These are phyloP conservation scores for Tapirus terrestris DNA, from an alignment of 2,113 vertebrate species.

Conservation along the genomic window DNA sequence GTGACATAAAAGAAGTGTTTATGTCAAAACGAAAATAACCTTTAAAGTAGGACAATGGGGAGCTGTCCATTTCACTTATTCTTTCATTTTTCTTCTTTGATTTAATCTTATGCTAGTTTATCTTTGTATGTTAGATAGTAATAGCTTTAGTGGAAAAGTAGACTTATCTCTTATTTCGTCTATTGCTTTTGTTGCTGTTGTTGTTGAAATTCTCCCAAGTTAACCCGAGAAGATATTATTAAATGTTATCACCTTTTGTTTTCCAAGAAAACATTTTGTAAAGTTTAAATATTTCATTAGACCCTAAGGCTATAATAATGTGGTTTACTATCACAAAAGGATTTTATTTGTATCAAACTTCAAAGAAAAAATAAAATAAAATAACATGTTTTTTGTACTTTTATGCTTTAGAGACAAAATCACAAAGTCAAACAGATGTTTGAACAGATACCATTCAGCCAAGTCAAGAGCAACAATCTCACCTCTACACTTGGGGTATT, in stretches of 20 bases:
- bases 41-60: not conserved
- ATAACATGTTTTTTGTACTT: not conserved
- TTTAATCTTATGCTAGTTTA: not conserved
- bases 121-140: not conserved
- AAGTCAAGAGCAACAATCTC: not conserved
- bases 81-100: not conserved
- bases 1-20: not conserved
- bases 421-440: not conserved
- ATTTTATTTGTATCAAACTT: constrained; percentile 29
- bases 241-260: not conserved
- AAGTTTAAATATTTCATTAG: constrained; percentile 50
- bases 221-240: not conserved
- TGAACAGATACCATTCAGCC: not conserved
- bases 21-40: not conserved
- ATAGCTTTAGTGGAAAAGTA: not conserved
- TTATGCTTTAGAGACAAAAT: not conserved
- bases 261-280: not conserved
- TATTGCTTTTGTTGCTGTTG: not conserved
- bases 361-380: not conserved
- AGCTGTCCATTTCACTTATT: not conserved
- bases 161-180: not conserved
- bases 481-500: not conserved
- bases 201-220: not conserved
- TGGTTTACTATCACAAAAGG: not conserved
- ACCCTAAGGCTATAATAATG: not conserved